Evolutionary conservation across 2,797 vertebrate species (phyloP).

Genomic region (Hydrocynus forskahlii): DNA sequence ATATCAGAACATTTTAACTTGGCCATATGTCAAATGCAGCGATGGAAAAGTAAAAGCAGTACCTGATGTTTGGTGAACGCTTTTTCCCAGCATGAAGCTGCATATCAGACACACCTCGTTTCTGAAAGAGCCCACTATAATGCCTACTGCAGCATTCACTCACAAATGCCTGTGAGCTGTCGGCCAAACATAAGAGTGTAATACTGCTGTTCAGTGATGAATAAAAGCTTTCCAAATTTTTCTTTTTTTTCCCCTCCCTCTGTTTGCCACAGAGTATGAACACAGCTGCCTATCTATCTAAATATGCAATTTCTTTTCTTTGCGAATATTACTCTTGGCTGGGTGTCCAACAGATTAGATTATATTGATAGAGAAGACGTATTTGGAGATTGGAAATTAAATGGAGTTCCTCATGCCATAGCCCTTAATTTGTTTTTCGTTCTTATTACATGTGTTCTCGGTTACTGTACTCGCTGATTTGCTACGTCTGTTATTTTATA

Average conservation of each 20-base stretch:
- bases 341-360: constrained; percentile 67
- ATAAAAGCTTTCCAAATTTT: constrained; percentile 62
- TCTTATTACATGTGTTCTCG: constrained; percentile 73
- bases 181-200: constrained; percentile 68
- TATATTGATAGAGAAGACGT: constrained; percentile 71
- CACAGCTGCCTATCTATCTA: constrained; percentile 63
- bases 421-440: constrained; percentile 70
- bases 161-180: constrained; percentile 67
- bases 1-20: constrained; percentile 64
- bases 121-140: constrained; percentile 60
- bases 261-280: constrained; percentile 61
- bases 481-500: constrained; percentile 62
- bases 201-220: constrained; percentile 70
- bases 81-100: constrained; percentile 57
- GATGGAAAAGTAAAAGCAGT: constrained; percentile 63
- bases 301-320: constrained; percentile 62
- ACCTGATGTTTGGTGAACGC: constrained; percentile 62
- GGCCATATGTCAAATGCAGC: constrained; percentile 66
- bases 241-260: constrained; percentile 29
- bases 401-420: constrained; percentile 65
- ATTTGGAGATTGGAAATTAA: constrained; percentile 73
- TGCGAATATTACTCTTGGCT: constrained; percentile 64
- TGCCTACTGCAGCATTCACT: constrained; percentile 59
- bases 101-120: constrained; percentile 65
- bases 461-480: constrained; percentile 66